Evolutionary conservation across 2,888 invertebrate genomes (phyloP).

Genomic region (Candidula unifasciata): DNA sequence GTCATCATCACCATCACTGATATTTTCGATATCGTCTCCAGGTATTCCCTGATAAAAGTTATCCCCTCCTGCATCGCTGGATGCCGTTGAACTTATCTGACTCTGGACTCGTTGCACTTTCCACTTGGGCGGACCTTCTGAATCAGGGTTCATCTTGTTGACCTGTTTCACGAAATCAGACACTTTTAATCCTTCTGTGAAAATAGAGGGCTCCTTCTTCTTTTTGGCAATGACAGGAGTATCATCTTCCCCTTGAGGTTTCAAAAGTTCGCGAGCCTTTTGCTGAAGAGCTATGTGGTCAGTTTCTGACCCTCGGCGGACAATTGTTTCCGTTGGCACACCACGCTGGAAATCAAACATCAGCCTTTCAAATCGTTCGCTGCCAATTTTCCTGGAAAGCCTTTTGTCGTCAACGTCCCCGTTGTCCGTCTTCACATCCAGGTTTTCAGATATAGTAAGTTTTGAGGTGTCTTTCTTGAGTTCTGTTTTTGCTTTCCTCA

Average conservation of each 20-base stretch:
- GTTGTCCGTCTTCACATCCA: neutral
- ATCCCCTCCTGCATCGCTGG: slow-evolving; percentile 51
- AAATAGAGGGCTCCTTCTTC: slow-evolving; percentile 58
- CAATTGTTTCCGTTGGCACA: slow-evolving; percentile 53
- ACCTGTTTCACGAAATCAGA: slow-evolving; percentile 60
- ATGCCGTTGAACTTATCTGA: slow-evolving; percentile 43
- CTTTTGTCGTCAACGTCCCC: slow-evolving; percentile 31
- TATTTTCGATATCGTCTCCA: slow-evolving; percentile 51
- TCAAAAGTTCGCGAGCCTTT: slow-evolving; percentile 52
- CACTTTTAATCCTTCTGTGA: slow-evolving; percentile 58
- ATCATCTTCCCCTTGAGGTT: slow-evolving; percentile 30
- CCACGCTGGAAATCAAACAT: slow-evolving; percentile 62
- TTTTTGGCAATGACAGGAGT: slow-evolving; percentile 42
- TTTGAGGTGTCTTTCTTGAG: neutral
- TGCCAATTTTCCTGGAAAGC: slow-evolving; percentile 57
- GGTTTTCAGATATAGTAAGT: neutral
- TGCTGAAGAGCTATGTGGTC: slow-evolving; percentile 58
- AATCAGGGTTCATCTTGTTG: slow-evolving; percentile 55
- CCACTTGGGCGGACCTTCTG: slow-evolving; percentile 52
- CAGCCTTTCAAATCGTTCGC: slow-evolving; percentile 59
- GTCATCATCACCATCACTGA: slow-evolving; percentile 56
- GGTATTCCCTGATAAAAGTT: slow-evolving; percentile 58
- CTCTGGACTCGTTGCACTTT: slow-evolving; percentile 44
- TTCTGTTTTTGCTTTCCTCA: slow-evolving; percentile 27
- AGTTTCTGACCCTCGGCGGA: slow-evolving; percentile 48